Base-by-base conservation (phyloP, 2,888 invertebrate species). In the Eubasilissa splendida region DNA sequence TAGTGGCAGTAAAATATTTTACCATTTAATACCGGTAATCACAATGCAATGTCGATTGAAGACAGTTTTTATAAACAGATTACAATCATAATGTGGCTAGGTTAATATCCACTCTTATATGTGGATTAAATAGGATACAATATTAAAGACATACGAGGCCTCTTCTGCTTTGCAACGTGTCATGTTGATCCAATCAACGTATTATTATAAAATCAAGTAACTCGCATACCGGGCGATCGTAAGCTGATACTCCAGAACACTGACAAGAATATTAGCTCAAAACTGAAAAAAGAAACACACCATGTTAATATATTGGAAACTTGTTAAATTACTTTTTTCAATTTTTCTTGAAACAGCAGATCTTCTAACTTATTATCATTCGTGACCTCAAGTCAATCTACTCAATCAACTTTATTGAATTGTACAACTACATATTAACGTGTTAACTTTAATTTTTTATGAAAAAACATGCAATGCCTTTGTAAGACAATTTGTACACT, bases 1-100 rank as follows among this genome's bases (percentile, higher is more conserved):
- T 83, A 83, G 79, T 83, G 83, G 83, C 83, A 83, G 83, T 83
- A 79, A 82, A 79, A 81, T 81, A 59, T 71, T 83, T 79, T 81
- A 83, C 81, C 83, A 81, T 83, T 68, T 63, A 77, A 77, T 74
- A 81, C 80, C 71, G 65, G 81, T 77, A 75, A 83, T 83, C 76
- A 76, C 80, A 76, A 78, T 80, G 80, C 80, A 81, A 71, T 74
- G 78, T 76, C 74, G 74, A 76, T 81, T 74, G 74, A 79, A 74
- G 78, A 80, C 71, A 78, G 58, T 56, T 74, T 77, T 76, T 52
- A 65, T 75, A 60, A 42, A 63, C 59, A 71, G 58, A 76, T 80
- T 66, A 56, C n/a, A 31, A 52, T 68, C 65, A n/a, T 42, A 79
- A 81, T 8, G 74, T 54, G 56, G 76, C 66, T 81, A 76, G 68